phyloP scores from a whole-genome alignment of 2,113 vertebrate species.

The Rostratula benghalensis region DNA sequence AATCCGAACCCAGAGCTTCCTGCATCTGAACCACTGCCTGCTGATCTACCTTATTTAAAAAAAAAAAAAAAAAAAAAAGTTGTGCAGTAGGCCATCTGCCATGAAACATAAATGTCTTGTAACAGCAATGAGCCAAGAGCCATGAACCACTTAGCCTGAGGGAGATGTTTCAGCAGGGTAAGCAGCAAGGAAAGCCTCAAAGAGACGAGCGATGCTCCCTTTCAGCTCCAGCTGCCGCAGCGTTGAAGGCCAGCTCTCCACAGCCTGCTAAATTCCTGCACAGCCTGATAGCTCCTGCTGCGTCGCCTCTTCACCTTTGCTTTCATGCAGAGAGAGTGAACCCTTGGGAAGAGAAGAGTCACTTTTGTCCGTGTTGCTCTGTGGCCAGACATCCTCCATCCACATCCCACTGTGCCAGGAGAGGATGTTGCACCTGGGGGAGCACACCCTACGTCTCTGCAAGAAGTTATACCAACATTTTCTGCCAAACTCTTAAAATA shows the following conservation, averaged over 20 bases:
- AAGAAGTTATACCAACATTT: neutral
- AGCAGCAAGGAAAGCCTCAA: conserved; percentile 8
- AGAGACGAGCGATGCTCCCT: neutral
- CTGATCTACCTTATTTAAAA: neutral
- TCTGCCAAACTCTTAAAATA: neutral
- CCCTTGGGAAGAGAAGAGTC: neutral
- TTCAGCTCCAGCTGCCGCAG: neutral
- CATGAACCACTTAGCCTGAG: conserved; percentile 42
- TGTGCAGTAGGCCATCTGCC: conserved; percentile 36
- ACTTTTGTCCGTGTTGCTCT: neutral
- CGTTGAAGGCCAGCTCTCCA: neutral
- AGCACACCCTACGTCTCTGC: neutral
- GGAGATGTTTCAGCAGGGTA: conserved; percentile 27
- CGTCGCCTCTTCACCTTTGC: neutral
- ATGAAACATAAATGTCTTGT: conserved; percentile 33
- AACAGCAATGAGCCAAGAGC: conserved; percentile 47
- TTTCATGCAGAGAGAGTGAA: neutral
- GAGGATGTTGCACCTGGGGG: neutral
- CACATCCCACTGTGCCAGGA: neutral
- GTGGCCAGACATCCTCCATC: neutral
- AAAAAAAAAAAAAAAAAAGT: neutral
- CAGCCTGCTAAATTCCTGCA: neutral
- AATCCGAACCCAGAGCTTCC: neutral
- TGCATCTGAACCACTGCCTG: neutral
- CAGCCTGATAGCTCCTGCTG: neutral